These are phyloP conservation scores for Noctua janthina DNA, from an alignment of 2,888 invertebrate species.

Conservation along the genomic window DNA sequence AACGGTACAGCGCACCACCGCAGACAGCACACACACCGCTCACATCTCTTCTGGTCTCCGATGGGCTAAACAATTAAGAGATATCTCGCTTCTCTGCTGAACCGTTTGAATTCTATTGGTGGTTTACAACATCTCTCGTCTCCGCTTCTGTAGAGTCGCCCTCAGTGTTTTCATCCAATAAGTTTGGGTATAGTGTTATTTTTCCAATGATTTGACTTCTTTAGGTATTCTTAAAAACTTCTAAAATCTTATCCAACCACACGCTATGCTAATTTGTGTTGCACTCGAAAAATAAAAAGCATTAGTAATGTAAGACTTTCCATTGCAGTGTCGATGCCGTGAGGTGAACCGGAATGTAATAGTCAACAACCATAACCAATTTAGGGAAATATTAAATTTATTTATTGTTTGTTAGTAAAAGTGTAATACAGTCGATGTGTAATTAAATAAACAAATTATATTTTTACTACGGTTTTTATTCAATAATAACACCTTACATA, in stretches of 20 bases:
- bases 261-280: too few relatives aligned
- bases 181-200: neutral
- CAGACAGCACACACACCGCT: too few relatives aligned
- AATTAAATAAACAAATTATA: slow-evolving; percentile 72
- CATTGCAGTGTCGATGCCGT: slow-evolving; percentile 70
- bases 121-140: too few relatives aligned
- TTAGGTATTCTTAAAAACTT: neutral
- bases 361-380: slow-evolving; percentile 44
- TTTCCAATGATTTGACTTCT: neutral
- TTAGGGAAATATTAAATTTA: slow-evolving; percentile 63
- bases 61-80: too few relatives aligned
- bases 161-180: neutral
- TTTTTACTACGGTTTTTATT: slow-evolving; percentile 68
- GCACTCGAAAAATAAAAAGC: neutral
- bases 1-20: too few relatives aligned
- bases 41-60: too few relatives aligned
- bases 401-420: slow-evolving; percentile 66
- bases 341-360: slow-evolving; percentile 30
- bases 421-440: slow-evolving; percentile 61
- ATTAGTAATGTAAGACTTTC: slow-evolving; percentile 22
- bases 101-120: too few relatives aligned
- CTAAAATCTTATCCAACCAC: neutral
- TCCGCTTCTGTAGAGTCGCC: too few relatives aligned
- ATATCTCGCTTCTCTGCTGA: too few relatives aligned
- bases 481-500: slow-evolving; percentile 33